Evolutionary conservation across 2,113 vertebrate genomes (phyloP), one percentile per base, ranked within the genome.

Genomic region (Tragelaphus scriptus): DNA sequence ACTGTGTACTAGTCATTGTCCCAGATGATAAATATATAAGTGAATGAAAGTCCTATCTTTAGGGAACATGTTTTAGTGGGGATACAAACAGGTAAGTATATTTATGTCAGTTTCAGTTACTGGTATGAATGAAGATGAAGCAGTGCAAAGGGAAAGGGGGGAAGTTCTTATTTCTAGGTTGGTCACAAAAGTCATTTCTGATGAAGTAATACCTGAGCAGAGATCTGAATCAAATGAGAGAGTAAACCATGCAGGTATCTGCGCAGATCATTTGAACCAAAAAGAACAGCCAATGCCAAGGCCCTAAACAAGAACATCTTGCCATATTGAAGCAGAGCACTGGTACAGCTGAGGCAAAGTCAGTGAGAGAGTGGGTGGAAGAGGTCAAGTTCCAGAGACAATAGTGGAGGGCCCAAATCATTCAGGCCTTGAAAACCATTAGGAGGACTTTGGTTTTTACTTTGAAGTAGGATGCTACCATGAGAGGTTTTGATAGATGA

Each of bases 21-120:
- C 21, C 56, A 55, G 19, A 26, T 93, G 51, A n/a, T 75, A 89
- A 96, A 91, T 93, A 51, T 28, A 59, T 85, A 94, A 71, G 49
- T 86, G 32, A 77, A 61, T n/a, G 77, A 32, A 93, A 86, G 53
- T 88, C 16, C 19, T 58, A 1, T 28, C 61, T 75, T 90, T 65
- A 44, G 61, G 58, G 25, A 32, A 56, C 49, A n/a, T 71, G 3
- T 85, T 88, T 58, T 59, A n/a, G n/a, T 86, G 56, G 26, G 56
- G 21, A 11, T 82, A 7, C 49, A 75, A 63, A 92, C 63, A 75
- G 59, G 85, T 94, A 84, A 58, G 26, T 44, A 15, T 61, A 17
- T 58, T 15, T 61, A 26, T 65, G 1, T 92, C 36, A 58, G 30
- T 81, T 82, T 88, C 49, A 53, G 0, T 92, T 59, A 84, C 12